Conservation (phyloP, 1,140 invertebrate genomes). For the Procambarus virginalis region DNA sequence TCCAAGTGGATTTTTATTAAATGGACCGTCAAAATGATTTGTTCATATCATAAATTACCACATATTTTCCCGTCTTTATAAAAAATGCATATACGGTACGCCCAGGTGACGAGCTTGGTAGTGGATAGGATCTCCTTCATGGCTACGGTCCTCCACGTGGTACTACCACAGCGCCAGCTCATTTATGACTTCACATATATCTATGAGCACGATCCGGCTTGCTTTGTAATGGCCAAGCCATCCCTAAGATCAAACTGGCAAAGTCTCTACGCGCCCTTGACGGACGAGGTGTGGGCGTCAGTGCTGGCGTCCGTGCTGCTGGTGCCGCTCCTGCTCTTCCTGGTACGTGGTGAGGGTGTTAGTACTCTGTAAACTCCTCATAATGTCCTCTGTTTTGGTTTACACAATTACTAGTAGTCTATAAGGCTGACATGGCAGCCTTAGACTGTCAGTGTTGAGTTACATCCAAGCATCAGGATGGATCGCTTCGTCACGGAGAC, state of each 20-base stretch:
- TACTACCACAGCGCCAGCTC: not conserved
- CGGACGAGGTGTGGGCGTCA: not conserved
- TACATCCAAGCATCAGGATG: too few species aligned
- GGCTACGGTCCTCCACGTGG: not conserved
- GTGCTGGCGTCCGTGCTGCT: not conserved
- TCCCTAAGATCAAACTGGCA: not conserved
- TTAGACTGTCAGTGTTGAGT: too few species aligned
- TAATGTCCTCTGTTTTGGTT: too few species aligned
- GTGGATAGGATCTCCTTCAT: not conserved
- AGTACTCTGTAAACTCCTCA: too few species aligned
- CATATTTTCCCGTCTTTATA: too few species aligned
- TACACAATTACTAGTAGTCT: too few species aligned
- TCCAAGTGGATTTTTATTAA: too few species aligned
- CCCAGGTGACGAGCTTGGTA: not conserved
- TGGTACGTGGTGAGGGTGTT: not conserved
- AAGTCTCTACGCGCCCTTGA: not conserved
- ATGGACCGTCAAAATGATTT: too few species aligned
- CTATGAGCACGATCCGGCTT: not conserved
- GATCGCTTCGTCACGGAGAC: too few species aligned
- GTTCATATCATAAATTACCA: too few species aligned
- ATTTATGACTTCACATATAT: not conserved
- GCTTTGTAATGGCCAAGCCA: not conserved
- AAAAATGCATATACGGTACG: not conserved
- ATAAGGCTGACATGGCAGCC: too few species aligned
- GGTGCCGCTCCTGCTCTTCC: not conserved